Evolutionary conservation across 2,797 vertebrate species (phyloP), one percentile per base, ranked within the genome.

Genomic region (Odontamblyopus lacepedii): DNA sequence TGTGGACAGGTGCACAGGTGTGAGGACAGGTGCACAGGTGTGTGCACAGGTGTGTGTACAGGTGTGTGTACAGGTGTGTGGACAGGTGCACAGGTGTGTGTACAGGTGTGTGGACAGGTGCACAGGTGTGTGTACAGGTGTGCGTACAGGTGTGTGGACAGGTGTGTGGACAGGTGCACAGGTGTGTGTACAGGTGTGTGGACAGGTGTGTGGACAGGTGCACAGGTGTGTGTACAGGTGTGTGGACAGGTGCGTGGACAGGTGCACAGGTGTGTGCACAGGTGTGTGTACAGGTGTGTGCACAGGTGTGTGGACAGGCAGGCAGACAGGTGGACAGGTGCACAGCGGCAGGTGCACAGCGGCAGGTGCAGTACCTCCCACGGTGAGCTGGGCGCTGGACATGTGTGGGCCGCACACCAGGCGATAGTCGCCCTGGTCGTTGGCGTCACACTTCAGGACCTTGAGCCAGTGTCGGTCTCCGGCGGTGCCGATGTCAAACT

Each of bases 391-490:
- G 80, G 96, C 98, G 69, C 95, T 98, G 82, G 97, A 97, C 66
- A 99, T 98, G 77, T 99, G 98, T 56, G 98, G 96, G 35, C 98
- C 98, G 74, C 98, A 99, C 60, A 99, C 97, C 81, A 99, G 89
- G 18, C 97, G 95, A 84, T 96, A 99, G 93, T 96, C 96, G 83
- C 96, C 97, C 87, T 97, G 94, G 87, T 99, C 98, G 85, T 94
- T 94, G 78, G 83, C 83, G 70, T 95, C 94, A 86, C 97, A 98
- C 72, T 94, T 91, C 77, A 89, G 96, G 87, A 99, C 95, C 90
- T 89, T 95, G 83, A 99, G 90, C 62, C 77, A 91, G 78, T 99
- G 97, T 29, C 53, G 89, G 78, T 98, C 94, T n/a, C 95, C 97
- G 29, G 93, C 86, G 1, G 95, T 89, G 83, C 87, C 92, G 87